Conservation (phyloP, 1,140 invertebrate genomes). For the Whitmania pigra region DNA sequence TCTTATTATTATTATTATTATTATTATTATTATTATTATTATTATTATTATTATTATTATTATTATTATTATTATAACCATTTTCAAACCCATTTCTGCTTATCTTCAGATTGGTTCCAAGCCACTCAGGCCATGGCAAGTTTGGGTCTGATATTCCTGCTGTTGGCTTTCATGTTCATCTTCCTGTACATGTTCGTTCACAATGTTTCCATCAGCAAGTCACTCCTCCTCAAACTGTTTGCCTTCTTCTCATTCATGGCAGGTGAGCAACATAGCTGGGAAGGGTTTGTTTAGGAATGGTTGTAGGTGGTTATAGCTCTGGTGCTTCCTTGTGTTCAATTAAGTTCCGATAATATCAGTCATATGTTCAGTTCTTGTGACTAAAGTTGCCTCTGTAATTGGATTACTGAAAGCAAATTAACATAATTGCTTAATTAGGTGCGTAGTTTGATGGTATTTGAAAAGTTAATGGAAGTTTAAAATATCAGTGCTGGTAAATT, state of each 20-base stretch:
- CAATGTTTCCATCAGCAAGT: slow-evolving; percentile 15
- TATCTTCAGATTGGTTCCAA: slow-evolving; percentile 19
- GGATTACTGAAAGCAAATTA: too few relatives aligned
- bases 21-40: slow-evolving; percentile 7
- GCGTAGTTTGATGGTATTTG: too few relatives aligned
- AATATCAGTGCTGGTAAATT: too few relatives aligned
- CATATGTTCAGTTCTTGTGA: too few relatives aligned
- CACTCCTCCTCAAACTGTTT: slow-evolving; percentile 4
- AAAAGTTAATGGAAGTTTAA: too few relatives aligned
- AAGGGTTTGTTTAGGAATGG: too few relatives aligned
- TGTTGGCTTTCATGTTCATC: slow-evolving; percentile 1
- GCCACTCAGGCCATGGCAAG: slow-evolving; percentile 11
- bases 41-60: slow-evolving; percentile 9
- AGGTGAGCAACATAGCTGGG: background rate
- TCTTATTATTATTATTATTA: background rate
- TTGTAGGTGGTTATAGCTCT: too few relatives aligned
- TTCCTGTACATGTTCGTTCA: slow-evolving; percentile 19
- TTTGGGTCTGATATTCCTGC: slow-evolving; percentile 5
- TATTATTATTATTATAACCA: background rate
- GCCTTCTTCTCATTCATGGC: background rate
- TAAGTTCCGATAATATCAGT: too few relatives aligned
- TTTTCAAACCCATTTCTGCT: background rate
- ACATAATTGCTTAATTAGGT: too few relatives aligned
- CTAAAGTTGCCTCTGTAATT: too few relatives aligned
- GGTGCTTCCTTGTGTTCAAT: too few relatives aligned